Conservation (phyloP, 2,113 vertebrate species). For the Cisticola juncidis region DNA sequence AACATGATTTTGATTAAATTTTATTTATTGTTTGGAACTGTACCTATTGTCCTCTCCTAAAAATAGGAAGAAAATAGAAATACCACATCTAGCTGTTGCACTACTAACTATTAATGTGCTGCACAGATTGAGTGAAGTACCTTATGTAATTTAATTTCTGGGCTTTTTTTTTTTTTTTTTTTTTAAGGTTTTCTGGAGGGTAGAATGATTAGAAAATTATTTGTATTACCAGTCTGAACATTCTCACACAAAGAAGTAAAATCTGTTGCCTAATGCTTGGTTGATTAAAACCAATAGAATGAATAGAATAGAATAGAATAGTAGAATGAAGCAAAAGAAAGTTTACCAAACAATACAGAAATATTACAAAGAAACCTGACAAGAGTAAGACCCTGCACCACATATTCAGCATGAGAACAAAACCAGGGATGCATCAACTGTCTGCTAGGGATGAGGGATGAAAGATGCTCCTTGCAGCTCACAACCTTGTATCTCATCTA, state of each 20-base stretch:
- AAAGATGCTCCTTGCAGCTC: neutral
- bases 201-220: neutral
- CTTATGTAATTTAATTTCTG: neutral
- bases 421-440: neutral
- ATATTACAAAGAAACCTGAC: neutral
- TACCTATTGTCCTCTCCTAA: neutral
- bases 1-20: neutral
- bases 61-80: neutral
- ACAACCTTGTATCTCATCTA: neutral
- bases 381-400: neutral
- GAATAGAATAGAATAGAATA: too few species aligned
- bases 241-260: neutral
- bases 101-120: neutral
- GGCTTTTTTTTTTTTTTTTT: neutral
- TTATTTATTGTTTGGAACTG: neutral
- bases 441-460: neutral
- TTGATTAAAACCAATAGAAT: conserved; percentile 1
- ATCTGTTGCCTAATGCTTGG: neutral
- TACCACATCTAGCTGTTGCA: neutral
- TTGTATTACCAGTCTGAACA: neutral
- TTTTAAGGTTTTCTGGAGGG: neutral
- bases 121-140: neutral
- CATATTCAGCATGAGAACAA: neutral
- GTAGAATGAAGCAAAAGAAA: neutral
- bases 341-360: neutral